phyloP scores from a whole-genome alignment of 2,113 vertebrate genomes.

The Lophura nycthemera region DNA sequence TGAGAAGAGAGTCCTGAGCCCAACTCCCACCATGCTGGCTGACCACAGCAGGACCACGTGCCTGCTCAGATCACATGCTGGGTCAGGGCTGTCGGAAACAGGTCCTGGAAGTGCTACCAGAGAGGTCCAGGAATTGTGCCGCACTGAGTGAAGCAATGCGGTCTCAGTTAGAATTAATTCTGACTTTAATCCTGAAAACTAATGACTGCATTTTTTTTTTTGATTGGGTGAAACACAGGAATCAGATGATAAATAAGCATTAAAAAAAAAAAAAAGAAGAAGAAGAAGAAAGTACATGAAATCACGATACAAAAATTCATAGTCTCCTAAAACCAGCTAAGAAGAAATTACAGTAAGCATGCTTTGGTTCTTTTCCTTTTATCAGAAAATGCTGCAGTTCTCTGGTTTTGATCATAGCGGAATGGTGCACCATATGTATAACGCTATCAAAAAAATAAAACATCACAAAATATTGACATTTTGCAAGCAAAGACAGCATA shows the following conservation, averaged over 20 bases:
- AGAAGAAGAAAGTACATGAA: not conserved
- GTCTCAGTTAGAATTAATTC: not conserved
- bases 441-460: not conserved
- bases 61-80: not conserved
- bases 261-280: too few relatives aligned
- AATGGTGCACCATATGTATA: not conserved
- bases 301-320: not conserved
- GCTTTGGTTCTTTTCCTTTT: not conserved
- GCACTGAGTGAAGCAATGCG: too few relatives aligned
- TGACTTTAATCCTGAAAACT: constrained; percentile 12
- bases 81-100: not conserved
- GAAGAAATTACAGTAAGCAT: not conserved
- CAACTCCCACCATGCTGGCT: not conserved
- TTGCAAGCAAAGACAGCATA: not conserved
- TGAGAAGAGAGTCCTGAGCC: not conserved
- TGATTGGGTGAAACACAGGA: constrained; percentile 44
- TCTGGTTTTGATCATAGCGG: not conserved
- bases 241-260: constrained; percentile 24
- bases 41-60: not conserved
- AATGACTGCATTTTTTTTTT: constrained; percentile 37
- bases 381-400: not conserved
- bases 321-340: not conserved
- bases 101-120: not conserved
- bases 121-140: not conserved
- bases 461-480: constrained; percentile 27